phyloP scores from a whole-genome alignment of 1,140 invertebrate genomes.

The Pectinophora gossypiella region DNA sequence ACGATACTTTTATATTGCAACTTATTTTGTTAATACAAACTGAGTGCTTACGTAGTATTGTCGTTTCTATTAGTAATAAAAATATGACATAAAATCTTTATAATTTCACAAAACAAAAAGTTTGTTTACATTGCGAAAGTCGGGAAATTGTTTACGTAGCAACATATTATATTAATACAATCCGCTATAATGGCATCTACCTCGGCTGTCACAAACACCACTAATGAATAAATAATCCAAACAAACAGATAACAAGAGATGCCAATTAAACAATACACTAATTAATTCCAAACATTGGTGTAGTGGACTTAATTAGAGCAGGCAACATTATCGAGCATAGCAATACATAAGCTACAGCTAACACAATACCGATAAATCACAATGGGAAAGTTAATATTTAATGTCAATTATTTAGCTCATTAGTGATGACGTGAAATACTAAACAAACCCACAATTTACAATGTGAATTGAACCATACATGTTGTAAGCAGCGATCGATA shows the following conservation, averaged over 20 bases:
- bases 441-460: background rate
- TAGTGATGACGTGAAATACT: constrained; percentile 4
- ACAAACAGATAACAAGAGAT: constrained; percentile 75
- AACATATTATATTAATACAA: constrained; percentile 18
- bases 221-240: constrained; percentile 74
- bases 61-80: too few relatives aligned
- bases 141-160: background rate
- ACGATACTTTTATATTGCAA: too few relatives aligned
- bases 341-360: constrained; percentile 32
- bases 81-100: too few relatives aligned
- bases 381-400: constrained; percentile 42
- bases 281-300: constrained; percentile 75
- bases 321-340: constrained; percentile 65
- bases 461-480: too few relatives aligned
- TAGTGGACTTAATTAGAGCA: constrained; percentile 73
- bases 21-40: too few relatives aligned
- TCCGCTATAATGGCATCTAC: constrained; percentile 35
- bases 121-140: background rate
- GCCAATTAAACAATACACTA: constrained; percentile 75
- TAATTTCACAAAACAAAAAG: too few relatives aligned
- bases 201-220: constrained; percentile 63
- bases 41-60: too few relatives aligned
- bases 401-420: constrained; percentile 19
- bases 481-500: too few relatives aligned
- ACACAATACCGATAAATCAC: constrained; percentile 27